Base-by-base conservation (phyloP, 1,140 invertebrate species). In the Drosophila parabipectinata region DNA sequence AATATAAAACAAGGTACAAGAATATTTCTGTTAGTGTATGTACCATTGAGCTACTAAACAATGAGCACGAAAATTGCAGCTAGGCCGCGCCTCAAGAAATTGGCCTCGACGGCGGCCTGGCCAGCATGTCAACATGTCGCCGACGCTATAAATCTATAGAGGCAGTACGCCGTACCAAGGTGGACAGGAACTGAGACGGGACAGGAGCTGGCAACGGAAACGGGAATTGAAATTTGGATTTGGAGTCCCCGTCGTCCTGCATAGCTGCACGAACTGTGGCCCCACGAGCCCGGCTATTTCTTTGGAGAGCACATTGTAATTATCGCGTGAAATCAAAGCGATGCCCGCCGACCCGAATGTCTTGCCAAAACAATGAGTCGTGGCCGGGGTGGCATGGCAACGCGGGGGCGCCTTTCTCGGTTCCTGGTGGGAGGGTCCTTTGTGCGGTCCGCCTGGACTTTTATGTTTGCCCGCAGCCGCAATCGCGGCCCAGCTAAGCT, bases 91-190 rank as follows among this genome's bases (percentile, higher is more conserved):
- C 62, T 73, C 18, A 53, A 58, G 55, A 66, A 84, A 69, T 67
- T 62, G 69, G 59, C 44, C 52, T 21, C 41, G 34, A 58, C 61
- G 14, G 34, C 60, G 76, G 52, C 52, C 34, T 30, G 41, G 60
- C 66, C 75, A 71, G 82, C 74, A 82, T 87, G 71, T 87, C 82
- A 87, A 82, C 82, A 77, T 78, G 82, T 85, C 82, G 82, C 82
- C 66, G 60, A 50, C 60, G 79, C 79, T 69, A 88, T 88, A 88
- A 88, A 88, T 87, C 82, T 74, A 68, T 66, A 71, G 68, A 62
- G 75, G 63, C 59, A 41, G 26, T 63, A 8, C 56, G 66, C 45
- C 62, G 56, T 58, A 53, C 47, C 63, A 18, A 44, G 32, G 34
- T 37, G 34, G 34, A 37, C 34, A 37, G 34, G 32, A 32, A 32